Evolutionary conservation across 2,797 vertebrate genomes (phyloP).

Genomic region (Mormyrops boulengeri): DNA sequence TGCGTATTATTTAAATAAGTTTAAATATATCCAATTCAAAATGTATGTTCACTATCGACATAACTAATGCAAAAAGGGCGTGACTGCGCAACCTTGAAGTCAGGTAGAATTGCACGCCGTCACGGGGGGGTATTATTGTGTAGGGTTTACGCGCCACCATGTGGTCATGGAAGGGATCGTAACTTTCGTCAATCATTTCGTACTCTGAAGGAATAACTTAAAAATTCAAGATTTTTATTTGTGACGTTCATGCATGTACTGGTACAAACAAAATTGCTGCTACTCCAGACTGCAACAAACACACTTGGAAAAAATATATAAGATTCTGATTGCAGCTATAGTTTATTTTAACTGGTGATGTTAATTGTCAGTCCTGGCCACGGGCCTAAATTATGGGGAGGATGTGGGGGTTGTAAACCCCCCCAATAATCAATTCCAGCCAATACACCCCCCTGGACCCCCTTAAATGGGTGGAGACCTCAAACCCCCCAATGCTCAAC

Average conservation of each 20-base stretch:
- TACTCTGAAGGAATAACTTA: neutral
- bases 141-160: neutral
- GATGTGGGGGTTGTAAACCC: neutral
- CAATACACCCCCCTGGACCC: neutral
- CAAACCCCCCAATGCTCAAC: neutral
- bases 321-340: neutral
- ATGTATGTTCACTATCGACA: neutral
- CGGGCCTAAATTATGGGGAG: neutral
- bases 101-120: neutral
- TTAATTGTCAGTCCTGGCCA: neutral
- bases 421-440: neutral
- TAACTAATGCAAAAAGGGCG: neutral
- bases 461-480: neutral
- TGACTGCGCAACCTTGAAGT: conserved; percentile 7
- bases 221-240: neutral
- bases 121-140: neutral
- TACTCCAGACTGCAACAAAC: neutral
- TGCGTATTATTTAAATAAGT: conserved; percentile 2
- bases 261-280: neutral
- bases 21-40: neutral
- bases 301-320: neutral
- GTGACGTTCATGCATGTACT: neutral
- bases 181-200: neutral
- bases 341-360: neutral
- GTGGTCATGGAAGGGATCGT: neutral